Base-by-base conservation (phyloP, 1,140 invertebrate genomes). In the Pteromalus puparum region DNA sequence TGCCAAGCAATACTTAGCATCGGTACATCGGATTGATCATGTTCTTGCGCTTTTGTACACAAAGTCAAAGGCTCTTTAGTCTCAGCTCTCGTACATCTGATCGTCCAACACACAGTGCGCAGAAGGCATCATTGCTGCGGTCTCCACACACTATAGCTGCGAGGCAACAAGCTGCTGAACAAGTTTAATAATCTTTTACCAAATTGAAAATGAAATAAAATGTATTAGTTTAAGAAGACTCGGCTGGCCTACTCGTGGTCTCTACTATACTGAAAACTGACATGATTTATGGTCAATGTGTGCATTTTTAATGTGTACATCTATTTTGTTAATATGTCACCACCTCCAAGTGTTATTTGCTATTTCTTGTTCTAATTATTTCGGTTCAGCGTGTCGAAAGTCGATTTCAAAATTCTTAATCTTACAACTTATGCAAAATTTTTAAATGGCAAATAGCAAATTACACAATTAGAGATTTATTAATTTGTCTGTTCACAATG, bases 191-290 rank as follows among this genome's bases (percentile, higher is more conserved):
- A 90, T 90, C 86, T 89, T 93, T 93, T 92, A 93, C 89, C 89
- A 92, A 91, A 42, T 90, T 88, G 88, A 92, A 87, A 84, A 86
- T 78, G 88, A 90, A 75, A 86, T 87, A 80, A 86, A 72, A 88
- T 88, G 87, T 74, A 87, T 82, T 85, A 85, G 67, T 85, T 78
- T 82, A 88, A 92, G 89, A 89, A 91, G 91, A 92, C 90, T 88
- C 91, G 89, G 91, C 91, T 90, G 78, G 91, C 91, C 90, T 92
- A 92, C 89, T 91, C 90, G 91, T 92, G 88, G 91, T 90, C 87
- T 93, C 88, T 93, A 93, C 88, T 93, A 88, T 93, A 93, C 92
- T 92, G 91, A 92, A 93, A 93, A 92, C 91, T 93, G 89, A 91
- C 88, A 92, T 90, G 89, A 77, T 34, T 34, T 91, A 92, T 91